Evolutionary conservation across 1,140 invertebrate species (phyloP), one percentile per base, ranked within the genome.

Genomic region (Aphaenogaster floridana): DNA sequence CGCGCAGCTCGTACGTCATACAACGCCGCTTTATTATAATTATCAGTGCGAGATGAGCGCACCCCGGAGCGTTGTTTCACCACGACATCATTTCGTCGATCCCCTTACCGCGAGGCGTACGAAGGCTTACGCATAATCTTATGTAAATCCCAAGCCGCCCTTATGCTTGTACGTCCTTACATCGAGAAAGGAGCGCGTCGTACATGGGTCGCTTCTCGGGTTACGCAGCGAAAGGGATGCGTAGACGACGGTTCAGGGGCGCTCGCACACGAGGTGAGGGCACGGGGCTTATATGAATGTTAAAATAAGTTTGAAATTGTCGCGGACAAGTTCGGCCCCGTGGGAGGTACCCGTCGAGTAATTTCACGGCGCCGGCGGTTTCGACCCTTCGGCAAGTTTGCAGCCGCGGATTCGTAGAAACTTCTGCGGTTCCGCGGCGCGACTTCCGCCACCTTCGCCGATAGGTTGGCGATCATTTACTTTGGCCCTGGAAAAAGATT

Each of bases 271-370:
- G 91, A 76, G 89, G 92, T 68, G 81, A 83, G 89, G 86, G 87
- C 83, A 88, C 88, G 92, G 93, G 93, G 94, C 94, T 95, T 95
- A 95, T 95, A 95, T 95, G 95, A 95, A 95, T 95, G 95, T 95
- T 95, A 95, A 95, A 95, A 95, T 95, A 95, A 95, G 94, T 95
- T 95, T 95, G 95, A 95, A 95, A 95, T 95, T 95, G 95, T 95
- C 94, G 95, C 94, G 94, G 94, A 95, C 94, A 95, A 95, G 94
- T 95, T 95, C 92, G 87, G 92, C 91, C 95, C 93, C 94, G 71
- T 83, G 94, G 94, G 95, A 95, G 88, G 89, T 90, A 93, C 92
- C 93, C 92, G 93, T 92, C 93, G 94, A 94, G 94, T 95, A 95
- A 95, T 95, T 95, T 94, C 93, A 93, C 93, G 92, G 92, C 94